Evolutionary conservation across 2,888 invertebrate species (phyloP).

Genomic region (Drosophila suboccidentalis): DNA sequence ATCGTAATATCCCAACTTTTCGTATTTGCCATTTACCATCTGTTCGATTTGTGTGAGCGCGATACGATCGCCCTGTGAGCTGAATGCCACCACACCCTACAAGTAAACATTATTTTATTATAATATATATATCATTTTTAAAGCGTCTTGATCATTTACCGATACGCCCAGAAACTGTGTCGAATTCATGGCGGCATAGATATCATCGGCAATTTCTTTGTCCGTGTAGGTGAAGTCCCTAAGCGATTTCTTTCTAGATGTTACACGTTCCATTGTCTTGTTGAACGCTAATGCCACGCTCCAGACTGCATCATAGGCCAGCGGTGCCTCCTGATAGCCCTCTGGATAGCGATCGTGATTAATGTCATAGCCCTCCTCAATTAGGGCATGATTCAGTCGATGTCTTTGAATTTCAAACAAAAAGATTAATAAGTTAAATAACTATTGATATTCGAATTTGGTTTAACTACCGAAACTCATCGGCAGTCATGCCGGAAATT

Average conservation of each 20-base stretch:
- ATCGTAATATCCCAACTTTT: constrained; percentile 97
- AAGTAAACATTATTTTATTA: constrained; percentile 48
- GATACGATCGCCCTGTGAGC: constrained; percentile 99
- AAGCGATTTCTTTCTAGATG: constrained; percentile 91
- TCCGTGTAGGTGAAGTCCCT: constrained; percentile 99
- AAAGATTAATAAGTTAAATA: background rate
- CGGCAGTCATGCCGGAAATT: constrained; percentile 97
- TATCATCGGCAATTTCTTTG: constrained; percentile 96
- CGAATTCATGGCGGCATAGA: constrained; percentile 99
- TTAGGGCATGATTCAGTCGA: constrained; percentile 92
- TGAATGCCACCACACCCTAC: constrained; percentile 98
- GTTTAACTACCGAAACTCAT: constrained; percentile 90
- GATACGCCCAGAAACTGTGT: constrained; percentile 99
- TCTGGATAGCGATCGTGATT: constrained; percentile 95
- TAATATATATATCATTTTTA: background rate
- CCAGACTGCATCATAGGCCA: constrained; percentile 99
- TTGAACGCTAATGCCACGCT: constrained; percentile 99
- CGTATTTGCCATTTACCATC: constrained; percentile 96
- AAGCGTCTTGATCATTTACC: constrained; percentile 87
- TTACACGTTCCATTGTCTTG: constrained; percentile 96
- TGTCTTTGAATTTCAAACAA: constrained; percentile 86
- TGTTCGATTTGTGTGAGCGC: constrained; percentile 99
- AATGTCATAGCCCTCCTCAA: constrained; percentile 93
- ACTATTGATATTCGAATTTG: background rate
- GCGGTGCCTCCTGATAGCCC: constrained; percentile 98